phyloP scores from a whole-genome alignment of 2,888 invertebrate species.

The Magallana nippona region DNA sequence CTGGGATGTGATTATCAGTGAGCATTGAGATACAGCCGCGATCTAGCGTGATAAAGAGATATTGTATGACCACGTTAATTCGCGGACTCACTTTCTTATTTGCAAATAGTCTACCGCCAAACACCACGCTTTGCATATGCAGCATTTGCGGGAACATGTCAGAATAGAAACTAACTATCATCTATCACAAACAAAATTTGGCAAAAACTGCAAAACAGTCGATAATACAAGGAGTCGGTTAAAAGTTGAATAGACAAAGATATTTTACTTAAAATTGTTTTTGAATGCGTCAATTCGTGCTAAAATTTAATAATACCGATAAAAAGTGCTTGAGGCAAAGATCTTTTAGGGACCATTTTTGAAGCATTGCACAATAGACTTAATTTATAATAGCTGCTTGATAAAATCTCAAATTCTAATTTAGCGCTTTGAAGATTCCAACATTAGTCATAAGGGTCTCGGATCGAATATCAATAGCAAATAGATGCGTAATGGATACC shows the following conservation, averaged over 20 bases:
- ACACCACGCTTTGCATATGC: constrained; percentile 10
- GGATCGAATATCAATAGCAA: constrained; percentile 21
- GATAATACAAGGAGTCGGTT: neutral
- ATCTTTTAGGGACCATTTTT: constrained; percentile 13
- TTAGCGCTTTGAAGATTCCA: constrained; percentile 31
- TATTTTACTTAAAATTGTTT: neutral
- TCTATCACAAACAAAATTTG: neutral
- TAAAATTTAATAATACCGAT: constrained; percentile 25
- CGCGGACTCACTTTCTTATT: constrained; percentile 3
- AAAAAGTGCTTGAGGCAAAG: constrained; percentile 27
- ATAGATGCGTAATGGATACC: constrained; percentile 35
- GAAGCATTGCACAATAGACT: constrained; percentile 26
- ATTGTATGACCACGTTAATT: constrained; percentile 29
- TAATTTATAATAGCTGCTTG: constrained; percentile 33
- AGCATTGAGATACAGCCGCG: constrained; percentile 20
- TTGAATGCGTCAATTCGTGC: constrained; percentile 20
- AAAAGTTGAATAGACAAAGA: neutral
- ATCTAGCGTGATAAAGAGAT: constrained; percentile 15
- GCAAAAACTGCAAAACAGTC: neutral
- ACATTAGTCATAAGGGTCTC: constrained; percentile 19
- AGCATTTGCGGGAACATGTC: constrained; percentile 5
- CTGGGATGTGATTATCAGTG: constrained; percentile 28
- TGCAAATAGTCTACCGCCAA: neutral
- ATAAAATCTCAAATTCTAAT: constrained; percentile 35
- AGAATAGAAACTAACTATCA: neutral